Evolutionary conservation across 1,140 invertebrate genomes (phyloP), one percentile per base, ranked within the genome.

Genomic region (Drosophila busckii): DNA sequence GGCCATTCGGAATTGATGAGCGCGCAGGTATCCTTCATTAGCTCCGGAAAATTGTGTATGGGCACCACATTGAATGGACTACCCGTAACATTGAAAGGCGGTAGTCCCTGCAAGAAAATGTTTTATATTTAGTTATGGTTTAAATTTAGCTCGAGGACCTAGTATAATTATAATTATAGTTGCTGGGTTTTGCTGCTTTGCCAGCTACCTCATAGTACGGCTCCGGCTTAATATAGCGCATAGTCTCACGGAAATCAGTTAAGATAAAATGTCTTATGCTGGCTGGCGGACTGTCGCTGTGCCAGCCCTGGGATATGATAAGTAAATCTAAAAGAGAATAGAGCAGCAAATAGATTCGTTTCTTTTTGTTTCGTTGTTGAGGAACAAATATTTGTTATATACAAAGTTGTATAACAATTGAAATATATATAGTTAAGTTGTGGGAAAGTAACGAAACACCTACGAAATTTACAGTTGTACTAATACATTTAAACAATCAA

Each of bases 1-100:
- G 92, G 92, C 94, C 94, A 95, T 90, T 95, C 93, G 25, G 91
- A 90, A 87, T 95, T 95, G 49, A 95, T 90, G 50, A 95, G 88
- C 61, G 90, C 88, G 84, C 92, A 94, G 68, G 93, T 93, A 78
- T 78, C 89, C 88, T 85, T 75, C 84, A 86, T 86, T 66, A 92
- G 91, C 76, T 94, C 89, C 28, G 92, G 92, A 70, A 92, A 87
- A 61, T 91, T 88, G 70, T 94, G 93, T 53, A 94, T 88, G 52
- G 90, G 90, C 69, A 93, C 83, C 52, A 94, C 90, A 64, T 85
- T 84, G 19, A 88, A 88, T 4, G 85, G 84, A 61, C 86, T 87
- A 59, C 86, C 84, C 8, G 85, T 66, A 38, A 84, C 83, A 78
- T 86, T 86, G 38, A 86, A 86, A 23, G 86, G 86, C 70, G 86